Evolutionary conservation across 2,888 invertebrate species (phyloP), one percentile per base, ranked within the genome.

Genomic region (Hetaerina titia): DNA sequence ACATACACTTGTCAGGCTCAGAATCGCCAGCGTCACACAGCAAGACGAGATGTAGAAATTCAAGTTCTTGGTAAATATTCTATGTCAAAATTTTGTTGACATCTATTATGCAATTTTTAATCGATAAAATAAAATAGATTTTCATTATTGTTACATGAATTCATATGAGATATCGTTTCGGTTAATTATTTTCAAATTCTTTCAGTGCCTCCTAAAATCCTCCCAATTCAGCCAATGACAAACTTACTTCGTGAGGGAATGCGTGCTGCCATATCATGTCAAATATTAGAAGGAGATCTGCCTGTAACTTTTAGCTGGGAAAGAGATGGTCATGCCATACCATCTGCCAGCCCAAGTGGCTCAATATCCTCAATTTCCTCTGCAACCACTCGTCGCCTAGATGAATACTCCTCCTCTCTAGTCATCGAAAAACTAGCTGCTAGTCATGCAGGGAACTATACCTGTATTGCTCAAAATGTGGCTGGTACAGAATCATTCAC

Each of bases 291-390:
- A 97, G 99, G 99, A 56, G 99, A 99, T 97, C 97, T 99, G 96
- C 99, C 99, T 92, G 98, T 99, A 96, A 98, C 98, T 96, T 98
- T 99, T 97, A 98, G 98, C 95, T 99, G 99, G 99, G 98, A 98
- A 96, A 98, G 99, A 97, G 98, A 99, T 96, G 98, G 98, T 90
- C 98, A 98, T 96, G 97, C 98, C 9, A 98, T 98, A 96, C 97
- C 98, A 95, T 94, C 97, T 98, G 95, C 97, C 98, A 96, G 96
- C 95, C 96, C 96, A 95, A 96, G 96, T 95, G 96, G 95, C 94
- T 95, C 95, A 95, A n/a, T 64, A 45, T 89, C 89, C 56, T 92
- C 69, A 56, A 74, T 92, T 95, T 95, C 96, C 95, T 92, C 95
- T 95, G 95, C 96, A 96, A 92, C 96, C 96, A 60, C 96, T 96